Percentiles rank a stretch among this genome's conserved stretches.
Evolutionary conservation across 2,888 invertebrate species (phyloP).

Genomic region (Athrips mouffetella): DNA sequence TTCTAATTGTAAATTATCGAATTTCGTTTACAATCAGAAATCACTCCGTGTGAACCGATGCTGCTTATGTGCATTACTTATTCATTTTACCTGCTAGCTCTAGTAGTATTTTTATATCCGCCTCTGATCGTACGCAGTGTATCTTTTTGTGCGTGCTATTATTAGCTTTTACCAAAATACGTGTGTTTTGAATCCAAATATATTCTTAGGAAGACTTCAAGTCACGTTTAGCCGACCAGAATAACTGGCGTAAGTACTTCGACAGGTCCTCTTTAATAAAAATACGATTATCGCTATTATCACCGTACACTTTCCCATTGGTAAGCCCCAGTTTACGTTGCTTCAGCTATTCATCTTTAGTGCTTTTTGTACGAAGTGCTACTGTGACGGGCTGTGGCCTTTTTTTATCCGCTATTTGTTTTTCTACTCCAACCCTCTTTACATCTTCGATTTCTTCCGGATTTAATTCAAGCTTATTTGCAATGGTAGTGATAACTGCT

Average conservation of each 20-base stretch:
- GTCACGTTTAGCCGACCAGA: slow-evolving; percentile 1
- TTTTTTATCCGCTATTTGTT: background rate
- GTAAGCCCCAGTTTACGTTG: background rate
- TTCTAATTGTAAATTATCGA: background rate
- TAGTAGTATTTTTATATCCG: background rate
- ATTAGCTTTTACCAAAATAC: background rate
- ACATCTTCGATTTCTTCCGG: background rate
- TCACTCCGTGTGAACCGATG: slow-evolving; percentile 1
- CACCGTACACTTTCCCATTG: background rate
- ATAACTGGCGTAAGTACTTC: background rate
- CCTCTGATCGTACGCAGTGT: background rate
- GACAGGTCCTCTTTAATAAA: slow-evolving; percentile 2
- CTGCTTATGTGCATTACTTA: background rate
- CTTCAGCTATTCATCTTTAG: background rate
- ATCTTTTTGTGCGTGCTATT: background rate
- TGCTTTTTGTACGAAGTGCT: background rate
- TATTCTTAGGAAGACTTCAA: background rate
- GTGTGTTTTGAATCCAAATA: slow-evolving; percentile 1
- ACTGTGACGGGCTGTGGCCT: background rate
- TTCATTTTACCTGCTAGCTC: background rate
- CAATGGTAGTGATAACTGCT: background rate
- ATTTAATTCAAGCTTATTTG: background rate
- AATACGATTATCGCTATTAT: background rate
- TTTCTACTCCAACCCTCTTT: background rate
- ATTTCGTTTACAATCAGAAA: background rate